Base-by-base conservation (phyloP, 2,797 vertebrate species). In the Centropyge bicolor region DNA sequence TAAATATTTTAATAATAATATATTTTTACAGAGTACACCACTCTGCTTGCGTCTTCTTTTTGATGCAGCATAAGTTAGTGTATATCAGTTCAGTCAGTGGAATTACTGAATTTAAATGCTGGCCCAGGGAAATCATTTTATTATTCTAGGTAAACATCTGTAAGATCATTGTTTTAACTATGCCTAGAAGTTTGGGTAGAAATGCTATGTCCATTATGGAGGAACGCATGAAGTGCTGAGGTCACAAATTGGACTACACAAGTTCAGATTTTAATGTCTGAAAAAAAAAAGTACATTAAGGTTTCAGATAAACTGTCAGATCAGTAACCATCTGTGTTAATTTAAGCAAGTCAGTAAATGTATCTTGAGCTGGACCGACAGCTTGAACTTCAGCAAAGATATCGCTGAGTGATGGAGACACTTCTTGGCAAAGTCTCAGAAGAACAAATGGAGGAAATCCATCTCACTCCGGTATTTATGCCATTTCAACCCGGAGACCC, bases 401-500 rank as follows among this genome's bases (percentile, higher is more conserved):
- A 49, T 14, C 62, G 9, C 27, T 10, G 4, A 49, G 22, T 56
- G 41, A 54, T 16, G 14, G 10, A 12, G 20, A 22, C 48, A 45
- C 16, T 51, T 66, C 19, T 62, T 76, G 73, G 73, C 55, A 68
- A 70, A 82, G 31, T 12, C 24, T 13, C n/a, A 1, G 8, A 19
- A 10, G 48, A 45, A n/a, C 27, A 73, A 78, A 66, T 24, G 17
- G 38, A 46, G 14, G 35, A 63, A 69, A 68, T 54, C 4, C 19
- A 60, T 61, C 54, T 63, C 20, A 10, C 16, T 56, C 48, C 51
- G 20, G 55, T 60, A 12, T 78, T 64, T 27, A 22, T 76, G 51
- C 57, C 1, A 27, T 70, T 72, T 78, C 3, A 45, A 74, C 38
- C 71, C 62, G 22, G 69, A 87, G 63, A 84, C 64, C 35, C 11